A percentile compares a stretch with the other conserved stretches of the same genome.
Conservation (phyloP, 2,888 invertebrate genomes). For the Lepidochitona cinerea region DNA sequence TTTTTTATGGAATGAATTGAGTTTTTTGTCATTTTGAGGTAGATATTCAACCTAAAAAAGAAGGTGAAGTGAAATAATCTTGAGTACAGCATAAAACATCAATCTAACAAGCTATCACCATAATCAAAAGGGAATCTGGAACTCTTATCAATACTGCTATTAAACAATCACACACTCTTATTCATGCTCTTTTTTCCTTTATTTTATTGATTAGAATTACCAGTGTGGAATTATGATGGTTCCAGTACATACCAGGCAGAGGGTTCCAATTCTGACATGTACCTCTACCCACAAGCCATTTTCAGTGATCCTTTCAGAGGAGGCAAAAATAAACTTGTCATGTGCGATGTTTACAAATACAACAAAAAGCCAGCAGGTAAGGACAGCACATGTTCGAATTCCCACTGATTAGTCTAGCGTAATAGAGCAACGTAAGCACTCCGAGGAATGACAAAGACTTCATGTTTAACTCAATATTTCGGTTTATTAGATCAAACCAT, state of each 20-base stretch:
- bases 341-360: constrained; percentile 89
- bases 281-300: constrained; percentile 91
- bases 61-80: too few relatives aligned
- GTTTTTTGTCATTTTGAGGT: too few relatives aligned
- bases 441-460: too few relatives aligned
- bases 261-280: constrained; percentile 80
- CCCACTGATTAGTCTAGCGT: not conserved
- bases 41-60: too few relatives aligned
- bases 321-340: constrained; percentile 90
- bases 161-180: not conserved
- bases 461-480: too few relatives aligned
- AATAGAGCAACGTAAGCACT: too few relatives aligned
- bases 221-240: constrained; percentile 73
- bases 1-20: too few relatives aligned
- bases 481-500: too few relatives aligned
- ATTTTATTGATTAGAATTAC: constrained; percentile 65
- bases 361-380: constrained; percentile 86
- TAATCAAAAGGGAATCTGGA: not conserved
- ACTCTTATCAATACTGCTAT: not conserved
- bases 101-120: too few relatives aligned
- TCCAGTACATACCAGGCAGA: constrained; percentile 72
- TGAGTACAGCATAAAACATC: too few relatives aligned
- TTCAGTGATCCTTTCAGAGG: constrained; percentile 94
- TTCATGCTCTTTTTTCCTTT: not conserved
- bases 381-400: not conserved